A percentile compares a stretch with the other conserved stretches of the same genome.
phyloP scores from a whole-genome alignment of 2,113 vertebrate species.

The Noctilio leporinus region DNA sequence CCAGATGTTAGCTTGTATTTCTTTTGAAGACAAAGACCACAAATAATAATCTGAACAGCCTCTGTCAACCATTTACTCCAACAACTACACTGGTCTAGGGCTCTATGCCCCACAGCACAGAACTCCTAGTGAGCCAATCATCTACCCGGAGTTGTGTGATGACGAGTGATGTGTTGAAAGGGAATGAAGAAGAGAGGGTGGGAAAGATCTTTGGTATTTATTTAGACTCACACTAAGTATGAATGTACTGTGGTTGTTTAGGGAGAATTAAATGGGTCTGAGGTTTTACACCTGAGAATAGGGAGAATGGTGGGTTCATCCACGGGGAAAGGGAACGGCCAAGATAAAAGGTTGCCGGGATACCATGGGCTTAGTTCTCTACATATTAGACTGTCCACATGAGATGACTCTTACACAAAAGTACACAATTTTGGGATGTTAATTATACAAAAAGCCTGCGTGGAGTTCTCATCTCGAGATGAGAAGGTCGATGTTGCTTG shows the following conservation, averaged over 20 bases:
- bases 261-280: neutral
- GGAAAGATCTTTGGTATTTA: neutral
- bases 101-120: rapidly evolving
- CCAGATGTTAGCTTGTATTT: neutral
- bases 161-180: neutral
- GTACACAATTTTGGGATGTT: neutral
- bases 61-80: neutral
- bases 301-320: neutral
- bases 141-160: neutral
- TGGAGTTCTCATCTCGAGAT: neutral
- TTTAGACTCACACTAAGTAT: neutral
- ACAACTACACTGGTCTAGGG: neutral
- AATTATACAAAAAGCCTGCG: neutral
- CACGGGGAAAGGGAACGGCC: neutral
- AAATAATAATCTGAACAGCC: neutral
- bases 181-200: neutral
- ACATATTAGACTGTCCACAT: neutral
- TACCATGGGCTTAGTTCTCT: neutral
- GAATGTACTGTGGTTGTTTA: neutral
- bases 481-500: neutral
- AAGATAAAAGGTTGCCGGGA: neutral
- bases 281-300: neutral
- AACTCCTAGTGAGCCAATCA: neutral
- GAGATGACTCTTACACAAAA: neutral
- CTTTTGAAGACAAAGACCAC: neutral